phyloP scores from a whole-genome alignment of 2,888 invertebrate species.

The Oxycera nigricornis region DNA sequence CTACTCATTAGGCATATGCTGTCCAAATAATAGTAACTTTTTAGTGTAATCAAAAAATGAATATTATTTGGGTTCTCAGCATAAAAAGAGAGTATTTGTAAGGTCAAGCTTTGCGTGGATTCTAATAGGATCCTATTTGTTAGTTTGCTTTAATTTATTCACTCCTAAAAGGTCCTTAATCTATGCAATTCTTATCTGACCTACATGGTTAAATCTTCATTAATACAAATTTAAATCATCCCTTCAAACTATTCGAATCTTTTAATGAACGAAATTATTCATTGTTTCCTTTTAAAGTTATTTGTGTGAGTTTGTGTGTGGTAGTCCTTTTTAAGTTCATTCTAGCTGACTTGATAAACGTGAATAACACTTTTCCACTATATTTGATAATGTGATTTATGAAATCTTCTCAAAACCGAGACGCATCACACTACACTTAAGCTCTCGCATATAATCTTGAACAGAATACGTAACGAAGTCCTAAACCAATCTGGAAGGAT shows the following conservation, averaged over 20 bases:
- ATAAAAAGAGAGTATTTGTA: too few relatives aligned
- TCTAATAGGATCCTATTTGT: too few relatives aligned
- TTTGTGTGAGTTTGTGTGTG: not conserved
- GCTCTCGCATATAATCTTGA: constrained; percentile 12
- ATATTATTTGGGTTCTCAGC: too few relatives aligned
- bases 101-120: too few relatives aligned
- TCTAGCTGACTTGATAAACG: not conserved
- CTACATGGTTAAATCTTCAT: too few relatives aligned
- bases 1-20: too few relatives aligned
- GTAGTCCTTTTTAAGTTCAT: not conserved
- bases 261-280: not conserved
- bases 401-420: constrained; percentile 3
- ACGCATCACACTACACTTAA: not conserved
- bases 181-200: too few relatives aligned
- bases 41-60: too few relatives aligned
- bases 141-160: too few relatives aligned
- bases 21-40: too few relatives aligned
- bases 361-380: constrained; percentile 2
- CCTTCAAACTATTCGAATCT: not conserved
- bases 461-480: constrained; percentile 5
- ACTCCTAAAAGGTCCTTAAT: too few relatives aligned
- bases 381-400: constrained; percentile 27
- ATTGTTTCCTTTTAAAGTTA: not conserved
- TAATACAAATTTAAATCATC: not conserved
- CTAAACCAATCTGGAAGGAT: constrained; percentile 12